Percentiles rank a stretch among this genome's conserved stretches.
Evolutionary conservation across 2,113 vertebrate species (phyloP).

Genomic region (Hippoglossus stenolepis): DNA sequence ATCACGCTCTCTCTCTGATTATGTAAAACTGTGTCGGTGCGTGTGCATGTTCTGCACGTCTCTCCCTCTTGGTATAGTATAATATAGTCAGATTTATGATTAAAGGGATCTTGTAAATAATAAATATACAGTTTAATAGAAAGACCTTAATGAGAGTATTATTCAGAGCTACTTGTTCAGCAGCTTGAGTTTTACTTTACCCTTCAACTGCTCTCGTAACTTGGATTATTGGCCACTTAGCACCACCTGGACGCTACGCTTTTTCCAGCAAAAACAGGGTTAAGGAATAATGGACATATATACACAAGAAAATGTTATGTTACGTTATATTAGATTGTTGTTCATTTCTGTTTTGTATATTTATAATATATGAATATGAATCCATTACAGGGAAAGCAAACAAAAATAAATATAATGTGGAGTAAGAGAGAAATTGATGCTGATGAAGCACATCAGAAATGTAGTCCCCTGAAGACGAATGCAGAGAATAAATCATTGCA

Average conservation of each 20-base stretch:
- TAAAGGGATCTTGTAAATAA: conserved; percentile 38
- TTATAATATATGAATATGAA: no score
- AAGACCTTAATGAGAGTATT: conserved; percentile 4
- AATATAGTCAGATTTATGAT: conserved; percentile 1
- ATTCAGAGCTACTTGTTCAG: conserved; percentile 30
- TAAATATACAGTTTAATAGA: conserved; percentile 48
- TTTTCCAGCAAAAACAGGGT: background rate
- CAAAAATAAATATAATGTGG: no score
- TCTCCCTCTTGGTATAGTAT: background rate
- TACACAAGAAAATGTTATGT: no score
- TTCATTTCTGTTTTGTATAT: no score
- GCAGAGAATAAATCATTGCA: no score
- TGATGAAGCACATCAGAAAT: no score
- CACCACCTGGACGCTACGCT: background rate
- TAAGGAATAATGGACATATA: no score
- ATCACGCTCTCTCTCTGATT: conserved; percentile 27
- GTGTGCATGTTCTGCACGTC: background rate
- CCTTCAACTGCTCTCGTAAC: conserved; percentile 33
- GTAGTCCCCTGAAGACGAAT: no score
- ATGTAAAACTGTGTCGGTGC: conserved; percentile 31
- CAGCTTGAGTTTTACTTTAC: conserved; percentile 38
- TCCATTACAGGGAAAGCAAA: no score
- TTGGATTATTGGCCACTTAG: conserved; percentile 35
- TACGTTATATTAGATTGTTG: no score
- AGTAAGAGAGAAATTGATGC: no score